These are phyloP conservation scores for Eristalinus sepulchralis DNA, from an alignment of 2,888 invertebrate species.

Conservation along the genomic window DNA sequence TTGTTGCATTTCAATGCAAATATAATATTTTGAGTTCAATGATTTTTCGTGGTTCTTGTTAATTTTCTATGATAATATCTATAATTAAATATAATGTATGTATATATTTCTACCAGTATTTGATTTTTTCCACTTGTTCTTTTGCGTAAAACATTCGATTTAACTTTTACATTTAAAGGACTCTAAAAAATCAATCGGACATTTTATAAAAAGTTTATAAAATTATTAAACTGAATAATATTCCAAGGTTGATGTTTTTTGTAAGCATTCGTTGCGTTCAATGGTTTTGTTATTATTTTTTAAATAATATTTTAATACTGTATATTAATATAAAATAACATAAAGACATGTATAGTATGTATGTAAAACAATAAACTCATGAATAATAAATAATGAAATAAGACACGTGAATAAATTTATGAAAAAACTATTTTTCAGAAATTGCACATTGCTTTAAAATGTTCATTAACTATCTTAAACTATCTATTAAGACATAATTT, in stretches of 20 bases:
- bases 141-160: conserved; percentile 49
- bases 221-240: background rate
- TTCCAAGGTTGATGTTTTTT: background rate
- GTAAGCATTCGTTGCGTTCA: no score
- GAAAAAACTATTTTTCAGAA: no score
- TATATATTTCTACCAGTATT: conserved; percentile 58
- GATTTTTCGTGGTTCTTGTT: conserved; percentile 61
- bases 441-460: no score
- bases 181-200: conserved; percentile 12
- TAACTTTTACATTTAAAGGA: conserved; percentile 32
- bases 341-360: background rate
- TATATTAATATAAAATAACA: background rate
- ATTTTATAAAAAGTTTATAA: background rate
- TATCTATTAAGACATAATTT: no score
- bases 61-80: conserved; percentile 56
- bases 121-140: conserved; percentile 53
- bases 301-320: background rate
- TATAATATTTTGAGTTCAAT: conserved; percentile 59
- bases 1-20: conserved; percentile 54
- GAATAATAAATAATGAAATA: background rate
- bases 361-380: background rate
- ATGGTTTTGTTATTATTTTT: background rate
- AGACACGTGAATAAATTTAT: no score
- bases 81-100: conserved; percentile 55
- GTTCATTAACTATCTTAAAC: no score